Conservation (phyloP, 2,888 invertebrate species). For the Alitta virens region DNA sequence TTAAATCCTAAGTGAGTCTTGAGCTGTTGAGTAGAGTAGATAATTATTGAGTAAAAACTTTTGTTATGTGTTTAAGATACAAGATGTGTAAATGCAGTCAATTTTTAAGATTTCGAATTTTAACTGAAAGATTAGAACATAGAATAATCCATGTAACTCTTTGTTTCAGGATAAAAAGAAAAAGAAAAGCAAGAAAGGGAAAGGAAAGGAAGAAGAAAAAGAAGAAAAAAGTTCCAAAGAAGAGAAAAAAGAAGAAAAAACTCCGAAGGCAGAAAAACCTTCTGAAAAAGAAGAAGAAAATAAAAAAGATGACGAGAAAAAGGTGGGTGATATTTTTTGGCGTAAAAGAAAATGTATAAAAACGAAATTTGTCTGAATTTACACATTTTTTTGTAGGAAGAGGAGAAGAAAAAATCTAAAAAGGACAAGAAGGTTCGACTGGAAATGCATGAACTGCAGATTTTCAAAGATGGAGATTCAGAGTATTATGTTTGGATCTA, state of each 20-base stretch:
- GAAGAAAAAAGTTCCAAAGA: conserved; percentile 31
- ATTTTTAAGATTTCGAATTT: too few species aligned
- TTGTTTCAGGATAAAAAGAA: conserved; percentile 57
- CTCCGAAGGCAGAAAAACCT: conserved; percentile 34
- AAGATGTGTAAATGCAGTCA: too few species aligned
- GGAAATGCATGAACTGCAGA: conserved; percentile 95
- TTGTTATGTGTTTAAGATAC: too few species aligned
- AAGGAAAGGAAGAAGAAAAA: conserved; percentile 23
- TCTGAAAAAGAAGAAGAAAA: conserved; percentile 71
- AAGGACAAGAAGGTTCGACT: conserved; percentile 88
- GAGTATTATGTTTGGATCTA: conserved; percentile 92
- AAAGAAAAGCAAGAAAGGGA: conserved; percentile 39
- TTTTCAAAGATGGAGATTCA: conserved; percentile 84
- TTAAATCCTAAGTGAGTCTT: too few species aligned
- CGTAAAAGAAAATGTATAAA: not conserved
- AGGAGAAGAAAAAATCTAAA: conserved; percentile 56
- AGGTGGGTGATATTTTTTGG: not conserved
- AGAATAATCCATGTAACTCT: not conserved
- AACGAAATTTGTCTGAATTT: too few species aligned
- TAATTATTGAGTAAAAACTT: too few species aligned
- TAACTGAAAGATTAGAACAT: too few species aligned
- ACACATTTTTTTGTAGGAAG: conserved; percentile 33
- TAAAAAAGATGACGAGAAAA: conserved; percentile 8
- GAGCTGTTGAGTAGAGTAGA: too few species aligned
- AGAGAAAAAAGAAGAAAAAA: conserved; percentile 28